phyloP scores from a whole-genome alignment of 1,140 invertebrate species.

The Calliphora vicina region DNA sequence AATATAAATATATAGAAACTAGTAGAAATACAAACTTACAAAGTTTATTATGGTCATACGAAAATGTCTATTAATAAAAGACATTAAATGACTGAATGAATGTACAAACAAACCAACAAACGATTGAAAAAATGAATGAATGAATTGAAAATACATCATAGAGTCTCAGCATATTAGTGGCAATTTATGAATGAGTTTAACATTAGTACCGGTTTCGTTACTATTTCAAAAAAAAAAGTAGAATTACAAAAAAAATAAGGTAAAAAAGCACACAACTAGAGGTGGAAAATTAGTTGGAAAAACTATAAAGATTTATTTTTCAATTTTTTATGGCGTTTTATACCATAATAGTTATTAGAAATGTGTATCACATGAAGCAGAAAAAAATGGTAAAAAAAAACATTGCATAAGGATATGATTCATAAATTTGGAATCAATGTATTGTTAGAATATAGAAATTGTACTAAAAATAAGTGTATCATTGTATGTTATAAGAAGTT shows the following conservation, averaged over 20 bases:
- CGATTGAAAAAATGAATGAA: background rate
- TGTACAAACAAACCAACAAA: background rate
- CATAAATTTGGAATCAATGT: background rate
- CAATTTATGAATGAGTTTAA: background rate
- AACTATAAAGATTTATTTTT: background rate
- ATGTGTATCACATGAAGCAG: background rate
- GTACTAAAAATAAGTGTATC: no score
- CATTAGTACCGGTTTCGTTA: background rate
- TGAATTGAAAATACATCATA: background rate
- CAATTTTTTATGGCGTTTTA: background rate
- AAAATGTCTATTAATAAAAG: background rate
- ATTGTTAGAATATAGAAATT: no score
- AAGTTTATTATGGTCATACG: background rate
- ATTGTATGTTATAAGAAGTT: background rate
- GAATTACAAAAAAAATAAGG: background rate
- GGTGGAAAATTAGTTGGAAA: background rate
- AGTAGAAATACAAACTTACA: background rate
- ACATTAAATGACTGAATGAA: constrained; percentile 8
- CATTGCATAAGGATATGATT: background rate
- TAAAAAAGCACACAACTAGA: background rate
- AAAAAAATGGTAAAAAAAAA: background rate
- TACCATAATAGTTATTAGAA: background rate
- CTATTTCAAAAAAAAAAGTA: background rate
- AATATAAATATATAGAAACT: background rate
- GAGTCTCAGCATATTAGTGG: background rate